Percentiles rank a stretch among this genome's conserved stretches.
These are phyloP conservation scores for Hydraecia micacea DNA, from an alignment of 2,888 invertebrate species.

Conservation along the genomic window DNA sequence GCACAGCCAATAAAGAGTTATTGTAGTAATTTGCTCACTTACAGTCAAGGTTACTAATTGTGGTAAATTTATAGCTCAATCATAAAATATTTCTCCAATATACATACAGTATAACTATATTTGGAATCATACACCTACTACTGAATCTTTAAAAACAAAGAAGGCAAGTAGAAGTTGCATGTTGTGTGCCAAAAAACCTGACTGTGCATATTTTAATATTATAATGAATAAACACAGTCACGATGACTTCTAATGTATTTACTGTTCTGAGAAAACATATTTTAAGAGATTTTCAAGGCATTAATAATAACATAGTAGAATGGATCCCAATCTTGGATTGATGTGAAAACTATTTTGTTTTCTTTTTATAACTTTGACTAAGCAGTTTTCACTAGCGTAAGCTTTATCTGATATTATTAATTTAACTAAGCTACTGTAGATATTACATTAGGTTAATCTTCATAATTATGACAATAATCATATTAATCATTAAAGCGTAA, in stretches of 20 bases:
- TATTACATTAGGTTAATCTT: background rate
- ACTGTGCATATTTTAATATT: conserved; percentile 38
- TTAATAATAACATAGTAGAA: background rate
- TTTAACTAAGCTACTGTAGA: background rate
- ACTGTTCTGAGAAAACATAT: conserved; percentile 8
- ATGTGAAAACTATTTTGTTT: background rate
- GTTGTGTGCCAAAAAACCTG: conserved; percentile 56
- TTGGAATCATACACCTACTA: conserved; percentile 14
- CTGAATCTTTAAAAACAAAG: conserved; percentile 46
- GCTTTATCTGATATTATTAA: background rate
- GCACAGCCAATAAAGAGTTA: conserved; percentile 59
- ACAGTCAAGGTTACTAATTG: conserved; percentile 37
- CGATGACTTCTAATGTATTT: conserved; percentile 36
- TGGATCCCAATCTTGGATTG: background rate
- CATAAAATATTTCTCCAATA: conserved; percentile 12
- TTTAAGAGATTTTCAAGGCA: conserved; percentile 12
- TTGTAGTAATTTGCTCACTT: conserved; percentile 36
- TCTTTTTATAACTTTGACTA: background rate
- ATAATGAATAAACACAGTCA: conserved; percentile 40
- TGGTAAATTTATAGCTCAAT: conserved; percentile 15
- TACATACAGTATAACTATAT: conserved; percentile 12
- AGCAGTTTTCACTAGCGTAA: background rate
- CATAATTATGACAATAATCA: background rate
- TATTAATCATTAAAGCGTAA: background rate
- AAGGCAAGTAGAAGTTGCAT: conserved; percentile 35